A percentile compares a stretch with the other conserved stretches of the same genome.
These are phyloP conservation scores for Lepidonotus clava DNA, from an alignment of 2,888 invertebrate species.

Conservation along the genomic window DNA sequence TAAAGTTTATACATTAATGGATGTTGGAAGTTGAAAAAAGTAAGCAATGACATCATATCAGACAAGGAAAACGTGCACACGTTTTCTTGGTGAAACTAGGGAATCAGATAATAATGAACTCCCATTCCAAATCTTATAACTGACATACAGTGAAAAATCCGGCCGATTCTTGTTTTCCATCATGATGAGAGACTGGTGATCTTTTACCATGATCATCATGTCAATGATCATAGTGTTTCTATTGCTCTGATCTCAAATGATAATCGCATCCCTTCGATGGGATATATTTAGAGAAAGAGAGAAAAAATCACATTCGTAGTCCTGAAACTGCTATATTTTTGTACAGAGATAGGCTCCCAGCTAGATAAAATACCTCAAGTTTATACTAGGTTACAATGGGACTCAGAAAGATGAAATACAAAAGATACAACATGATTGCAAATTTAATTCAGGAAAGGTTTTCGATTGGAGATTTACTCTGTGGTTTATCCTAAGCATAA, in stretches of 20 bases:
- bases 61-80: neutral
- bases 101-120: neutral
- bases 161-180: slow-evolving; percentile 16
- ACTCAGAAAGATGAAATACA: no score
- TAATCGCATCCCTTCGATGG: neutral
- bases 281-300: neutral
- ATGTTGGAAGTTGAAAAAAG: neutral
- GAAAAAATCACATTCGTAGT: slow-evolving; percentile 25
- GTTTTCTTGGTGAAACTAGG: neutral
- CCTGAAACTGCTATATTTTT: slow-evolving; percentile 52
- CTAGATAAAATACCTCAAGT: slow-evolving; percentile 45
- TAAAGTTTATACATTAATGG: no score
- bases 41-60: slow-evolving; percentile 44
- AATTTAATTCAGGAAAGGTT: neutral
- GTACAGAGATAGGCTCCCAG: slow-evolving; percentile 15
- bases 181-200: neutral
- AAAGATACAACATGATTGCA: neutral
- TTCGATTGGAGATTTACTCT: neutral
- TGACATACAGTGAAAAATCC: slow-evolving; percentile 4
- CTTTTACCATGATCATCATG: neutral
- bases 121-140: slow-evolving; percentile 33
- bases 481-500: no score
- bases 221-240: slow-evolving; percentile 1
- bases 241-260: slow-evolving; percentile 29
- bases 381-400: slow-evolving; percentile 26